Evolutionary conservation across 2,113 vertebrate species (phyloP).

Genomic region (Stomatorhinus ivindoensis): DNA sequence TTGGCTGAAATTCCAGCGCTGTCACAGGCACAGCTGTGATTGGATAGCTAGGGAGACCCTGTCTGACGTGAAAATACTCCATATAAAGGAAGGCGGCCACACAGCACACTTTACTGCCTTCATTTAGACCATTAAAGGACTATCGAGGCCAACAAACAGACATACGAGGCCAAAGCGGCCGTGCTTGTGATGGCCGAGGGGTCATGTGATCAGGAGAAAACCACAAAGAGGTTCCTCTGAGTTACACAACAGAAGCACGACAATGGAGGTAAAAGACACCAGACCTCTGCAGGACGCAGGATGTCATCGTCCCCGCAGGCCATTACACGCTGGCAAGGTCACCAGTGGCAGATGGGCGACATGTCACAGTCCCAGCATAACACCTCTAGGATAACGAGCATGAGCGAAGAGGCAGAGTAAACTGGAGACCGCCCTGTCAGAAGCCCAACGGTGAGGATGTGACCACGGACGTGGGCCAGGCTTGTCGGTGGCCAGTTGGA

Average conservation of each 20-base stretch:
- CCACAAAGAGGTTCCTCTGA: background rate
- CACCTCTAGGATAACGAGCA: background rate
- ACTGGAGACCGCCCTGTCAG: background rate
- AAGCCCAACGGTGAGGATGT: background rate
- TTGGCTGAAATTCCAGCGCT: slow-evolving; percentile 9
- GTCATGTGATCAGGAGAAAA: background rate
- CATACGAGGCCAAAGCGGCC: background rate
- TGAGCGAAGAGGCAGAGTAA: background rate
- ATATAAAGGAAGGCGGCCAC: background rate
- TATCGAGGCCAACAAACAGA: background rate
- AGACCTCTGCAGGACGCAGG: background rate
- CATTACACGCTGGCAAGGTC: background rate
- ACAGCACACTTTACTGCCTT: background rate
- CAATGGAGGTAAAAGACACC: background rate
- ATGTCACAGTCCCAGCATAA: background rate
- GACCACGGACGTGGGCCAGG: background rate
- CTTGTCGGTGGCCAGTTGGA: background rate
- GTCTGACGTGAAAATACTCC: background rate
- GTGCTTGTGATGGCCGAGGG: background rate
- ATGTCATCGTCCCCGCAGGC: background rate
- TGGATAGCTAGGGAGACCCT: background rate
- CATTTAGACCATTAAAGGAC: background rate
- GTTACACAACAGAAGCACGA: background rate
- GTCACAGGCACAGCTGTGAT: slow-evolving; percentile 28
- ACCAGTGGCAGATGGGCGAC: background rate